These are phyloP conservation scores for Etia nguti DNA, from an alignment of 2,113 vertebrate species.

Conservation along the genomic window DNA sequence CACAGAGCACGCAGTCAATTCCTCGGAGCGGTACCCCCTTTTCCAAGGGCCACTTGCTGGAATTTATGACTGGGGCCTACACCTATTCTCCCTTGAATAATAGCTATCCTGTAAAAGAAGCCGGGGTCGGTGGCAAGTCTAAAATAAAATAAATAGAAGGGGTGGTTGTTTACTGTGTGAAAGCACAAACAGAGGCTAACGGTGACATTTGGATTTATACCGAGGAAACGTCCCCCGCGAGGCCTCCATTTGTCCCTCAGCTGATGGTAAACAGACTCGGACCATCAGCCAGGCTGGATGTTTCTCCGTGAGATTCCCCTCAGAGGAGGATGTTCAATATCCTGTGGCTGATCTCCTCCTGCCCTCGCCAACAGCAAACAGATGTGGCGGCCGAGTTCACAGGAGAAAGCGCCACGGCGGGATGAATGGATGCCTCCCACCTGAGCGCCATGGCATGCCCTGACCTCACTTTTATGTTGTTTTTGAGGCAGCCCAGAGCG, in stretches of 20 bases:
- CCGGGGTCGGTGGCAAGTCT: slow-evolving; percentile 21
- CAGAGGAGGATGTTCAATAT: slow-evolving; percentile 48
- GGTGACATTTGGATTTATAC: slow-evolving; percentile 56
- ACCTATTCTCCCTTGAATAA: slow-evolving; percentile 63
- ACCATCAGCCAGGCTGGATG: not conserved
- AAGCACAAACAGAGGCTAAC: slow-evolving; percentile 42
- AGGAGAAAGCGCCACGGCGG: not conserved
- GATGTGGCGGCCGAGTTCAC: slow-evolving; percentile 52
- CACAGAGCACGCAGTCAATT: slow-evolving; percentile 54
- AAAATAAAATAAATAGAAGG: slow-evolving; percentile 37
- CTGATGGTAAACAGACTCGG: not conserved
- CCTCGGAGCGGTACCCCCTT: not conserved
- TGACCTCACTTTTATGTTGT: not conserved
- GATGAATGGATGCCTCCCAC: not conserved
- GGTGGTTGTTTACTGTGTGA: slow-evolving; percentile 30
- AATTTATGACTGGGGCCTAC: slow-evolving; percentile 57
- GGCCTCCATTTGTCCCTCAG: not conserved
- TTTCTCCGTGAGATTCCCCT: not conserved
- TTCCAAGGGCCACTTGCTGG: slow-evolving; percentile 55
- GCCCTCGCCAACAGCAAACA: slow-evolving; percentile 53
- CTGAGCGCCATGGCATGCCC: not conserved
- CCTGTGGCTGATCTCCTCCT: slow-evolving; percentile 60
- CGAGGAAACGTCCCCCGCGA: not conserved
- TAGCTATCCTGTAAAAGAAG: slow-evolving; percentile 45
- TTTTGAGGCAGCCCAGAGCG: not conserved